Evolutionary conservation across 2,888 invertebrate species (phyloP).

Genomic region (Rotaria macrura): DNA sequence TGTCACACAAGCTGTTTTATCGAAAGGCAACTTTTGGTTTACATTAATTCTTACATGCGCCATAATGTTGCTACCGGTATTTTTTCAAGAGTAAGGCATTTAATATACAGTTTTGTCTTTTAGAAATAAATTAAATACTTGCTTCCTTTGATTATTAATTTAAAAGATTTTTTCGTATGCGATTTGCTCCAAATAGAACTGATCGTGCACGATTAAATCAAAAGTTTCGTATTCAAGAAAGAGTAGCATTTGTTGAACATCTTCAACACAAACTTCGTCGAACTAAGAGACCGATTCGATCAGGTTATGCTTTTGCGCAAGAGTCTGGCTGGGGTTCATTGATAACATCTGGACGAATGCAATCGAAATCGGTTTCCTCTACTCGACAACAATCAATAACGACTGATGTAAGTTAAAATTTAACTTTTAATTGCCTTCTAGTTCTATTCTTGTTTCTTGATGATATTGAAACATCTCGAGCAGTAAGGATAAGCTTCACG

Average conservation of each 20-base stretch:
- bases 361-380: too few species aligned
- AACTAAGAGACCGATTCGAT: neutral
- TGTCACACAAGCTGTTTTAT: constrained; percentile 54
- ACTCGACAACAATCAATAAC: neutral
- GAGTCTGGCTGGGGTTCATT: neutral
- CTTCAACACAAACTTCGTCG: neutral
- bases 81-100: neutral
- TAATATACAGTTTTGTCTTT: too few species aligned
- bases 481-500: too few species aligned
- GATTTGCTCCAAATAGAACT: neutral
- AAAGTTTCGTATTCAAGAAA: neutral
- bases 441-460: neutral
- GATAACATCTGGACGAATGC: neutral
- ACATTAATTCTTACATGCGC: constrained; percentile 59
- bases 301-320: constrained; percentile 14
- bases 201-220: neutral
- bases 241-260: constrained; percentile 3
- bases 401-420: neutral
- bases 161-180: constrained; percentile 2
- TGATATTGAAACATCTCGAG: too few species aligned
- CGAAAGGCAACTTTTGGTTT: constrained; percentile 69
- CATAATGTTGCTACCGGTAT: constrained; percentile 76
- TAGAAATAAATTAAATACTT: neutral
- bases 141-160: neutral
- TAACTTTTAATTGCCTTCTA: too few species aligned